Evolutionary conservation across 2,113 vertebrate species (phyloP), one percentile per base, ranked within the genome.

Genomic region (Oryzias melastigma): DNA sequence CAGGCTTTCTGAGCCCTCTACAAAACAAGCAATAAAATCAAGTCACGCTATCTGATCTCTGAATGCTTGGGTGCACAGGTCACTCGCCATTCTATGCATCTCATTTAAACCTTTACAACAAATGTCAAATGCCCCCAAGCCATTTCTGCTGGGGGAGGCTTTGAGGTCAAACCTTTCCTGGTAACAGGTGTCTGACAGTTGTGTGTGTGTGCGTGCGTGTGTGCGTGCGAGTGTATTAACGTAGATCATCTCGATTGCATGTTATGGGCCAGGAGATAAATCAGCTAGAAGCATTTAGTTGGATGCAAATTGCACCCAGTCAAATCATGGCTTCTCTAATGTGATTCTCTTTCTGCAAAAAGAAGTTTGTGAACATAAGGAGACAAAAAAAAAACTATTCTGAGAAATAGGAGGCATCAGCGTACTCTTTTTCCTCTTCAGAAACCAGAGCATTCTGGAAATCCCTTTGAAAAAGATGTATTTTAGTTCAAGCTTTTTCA

Each of bases 301-400:
- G 83, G 74, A 81, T 87, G 73, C 65, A 81, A 81, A 82, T 87
- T 74, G 60, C 54, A 58, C 84, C 83, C 85, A 83, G 76, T 78
- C 73, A 63, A 68, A 77, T 88, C 65, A 73, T 12, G 35, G 68
- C 67, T 81, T 74, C 80, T 64, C 57, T 82, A 73, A 70, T 61
- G 64, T 88, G 78, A 61, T 27, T 76, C 68, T 75, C 85, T 78
- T 69, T 81, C 72, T 66, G 55, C 43, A 71, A 57, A 78, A 73
- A 84, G 56, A 73, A 55, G 60, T 14, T 55, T 52, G 43, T 57
- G 71, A 78, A 71, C 35, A 48, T 84, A 78, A 86, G 65, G 65
- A 75, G 62, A 68, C 41, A 43, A n/a, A 29, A 53, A 50, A 47
- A 64, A 62, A 14, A 16, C 1, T 2, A 2, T 1, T 4, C 17